Evolutionary conservation across 2,888 invertebrate genomes (phyloP).

Genomic region (Trileptium ribeirensis): DNA sequence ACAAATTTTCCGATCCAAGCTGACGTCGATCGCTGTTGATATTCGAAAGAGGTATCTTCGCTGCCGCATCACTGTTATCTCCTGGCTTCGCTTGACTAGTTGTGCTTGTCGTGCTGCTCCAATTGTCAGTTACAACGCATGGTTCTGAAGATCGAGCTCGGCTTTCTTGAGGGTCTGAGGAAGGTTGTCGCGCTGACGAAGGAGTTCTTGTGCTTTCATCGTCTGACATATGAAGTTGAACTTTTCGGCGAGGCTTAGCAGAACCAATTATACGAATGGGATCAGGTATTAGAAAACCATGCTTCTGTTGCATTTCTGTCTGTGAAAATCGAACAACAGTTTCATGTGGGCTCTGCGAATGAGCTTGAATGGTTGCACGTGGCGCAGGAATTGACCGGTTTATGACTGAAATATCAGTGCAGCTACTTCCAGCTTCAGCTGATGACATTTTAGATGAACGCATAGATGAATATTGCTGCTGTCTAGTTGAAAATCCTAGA

Average conservation of each 20-base stretch:
- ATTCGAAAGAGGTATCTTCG: too few species aligned
- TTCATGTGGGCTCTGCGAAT: not conserved
- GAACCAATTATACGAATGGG: not conserved
- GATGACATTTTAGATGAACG: not conserved
- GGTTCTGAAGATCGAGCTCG: not conserved
- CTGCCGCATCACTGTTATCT: too few species aligned
- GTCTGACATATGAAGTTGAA: not conserved
- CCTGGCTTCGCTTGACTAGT: too few species aligned
- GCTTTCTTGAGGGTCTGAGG: not conserved
- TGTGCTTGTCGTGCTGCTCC: too few species aligned
- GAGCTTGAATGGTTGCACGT: not conserved
- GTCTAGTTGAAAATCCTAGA: too few species aligned
- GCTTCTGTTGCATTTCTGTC: not conserved
- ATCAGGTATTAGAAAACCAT: not conserved
- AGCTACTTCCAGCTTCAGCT: too few species aligned
- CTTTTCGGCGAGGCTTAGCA: not conserved
- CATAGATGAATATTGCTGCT: not conserved
- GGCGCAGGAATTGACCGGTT: not conserved
- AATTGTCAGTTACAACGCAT: too few species aligned
- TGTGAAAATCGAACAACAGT: not conserved
- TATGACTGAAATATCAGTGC: not conserved
- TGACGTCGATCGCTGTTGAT: too few species aligned
- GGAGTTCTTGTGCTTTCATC: not conserved
- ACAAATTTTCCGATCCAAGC: too few species aligned
- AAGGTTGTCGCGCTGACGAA: not conserved